phyloP scores from a whole-genome alignment of 2,113 vertebrate genomes.

The Sapajus apella region DNA sequence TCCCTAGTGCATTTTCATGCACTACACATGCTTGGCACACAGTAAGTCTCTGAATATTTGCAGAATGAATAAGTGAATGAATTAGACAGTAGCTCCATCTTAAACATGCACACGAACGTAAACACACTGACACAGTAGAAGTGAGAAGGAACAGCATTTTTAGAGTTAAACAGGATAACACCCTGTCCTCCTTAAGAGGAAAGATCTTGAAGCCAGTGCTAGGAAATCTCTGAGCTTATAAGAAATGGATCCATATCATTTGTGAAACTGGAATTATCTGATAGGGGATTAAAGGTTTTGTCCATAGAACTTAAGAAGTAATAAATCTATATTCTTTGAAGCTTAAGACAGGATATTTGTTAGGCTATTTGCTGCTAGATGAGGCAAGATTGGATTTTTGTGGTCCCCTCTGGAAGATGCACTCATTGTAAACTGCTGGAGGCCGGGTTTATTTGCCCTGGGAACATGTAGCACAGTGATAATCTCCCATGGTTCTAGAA shows the following conservation, averaged over 20 bases:
- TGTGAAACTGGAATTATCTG: slow-evolving; percentile 46
- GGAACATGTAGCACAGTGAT: background rate
- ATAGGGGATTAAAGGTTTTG: background rate
- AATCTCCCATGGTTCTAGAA: slow-evolving; percentile 7
- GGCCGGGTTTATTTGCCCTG: background rate
- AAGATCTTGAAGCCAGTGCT: background rate
- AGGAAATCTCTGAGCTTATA: background rate
- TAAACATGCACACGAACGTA: background rate
- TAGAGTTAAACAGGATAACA: background rate
- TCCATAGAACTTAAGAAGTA: background rate
- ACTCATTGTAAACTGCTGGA: background rate
- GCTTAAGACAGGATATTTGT: background rate
- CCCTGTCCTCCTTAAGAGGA: background rate
- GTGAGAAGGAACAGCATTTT: background rate
- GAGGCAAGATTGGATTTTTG: slow-evolving; percentile 1
- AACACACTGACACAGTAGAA: background rate
- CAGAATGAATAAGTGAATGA: background rate
- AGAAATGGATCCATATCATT: background rate
- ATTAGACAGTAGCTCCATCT: background rate
- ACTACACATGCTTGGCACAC: background rate
- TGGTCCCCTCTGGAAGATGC: background rate
- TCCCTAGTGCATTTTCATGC: background rate
- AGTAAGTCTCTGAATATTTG: background rate
- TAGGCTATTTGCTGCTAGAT: background rate
- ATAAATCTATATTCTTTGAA: slow-evolving; percentile 43